Percentiles rank a stretch among this genome's conserved stretches.
Conservation (phyloP, 2,113 vertebrate genomes). For the Saguinus midas region DNA sequence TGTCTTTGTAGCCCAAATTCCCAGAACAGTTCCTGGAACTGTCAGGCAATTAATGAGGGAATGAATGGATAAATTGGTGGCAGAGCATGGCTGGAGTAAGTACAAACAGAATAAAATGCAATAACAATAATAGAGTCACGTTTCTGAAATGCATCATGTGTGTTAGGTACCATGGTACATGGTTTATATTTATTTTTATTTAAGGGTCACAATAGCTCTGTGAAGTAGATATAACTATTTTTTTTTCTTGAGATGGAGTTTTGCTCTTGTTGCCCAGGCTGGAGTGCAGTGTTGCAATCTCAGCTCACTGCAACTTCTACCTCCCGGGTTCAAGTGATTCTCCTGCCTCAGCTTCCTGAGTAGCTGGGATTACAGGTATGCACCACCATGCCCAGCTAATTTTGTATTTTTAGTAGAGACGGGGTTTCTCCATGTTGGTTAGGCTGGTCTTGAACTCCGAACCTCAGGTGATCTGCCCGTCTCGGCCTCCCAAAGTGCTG, state of each 20-base stretch:
- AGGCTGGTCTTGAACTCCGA: too few relatives aligned
- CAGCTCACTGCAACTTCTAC: too few relatives aligned
- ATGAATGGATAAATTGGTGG: background rate
- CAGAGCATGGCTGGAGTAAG: background rate
- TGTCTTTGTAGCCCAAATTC: background rate
- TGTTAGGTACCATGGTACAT: background rate
- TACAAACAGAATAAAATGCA: background rate
- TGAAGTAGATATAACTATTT: background rate
- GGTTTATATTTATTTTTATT: conserved; percentile 18
- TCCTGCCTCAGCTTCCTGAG: too few relatives aligned
- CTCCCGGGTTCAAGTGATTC: too few relatives aligned
- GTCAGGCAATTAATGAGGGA: background rate
- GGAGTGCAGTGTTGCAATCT: too few relatives aligned
- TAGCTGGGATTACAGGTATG: too few relatives aligned
- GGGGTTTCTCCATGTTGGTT: too few relatives aligned
- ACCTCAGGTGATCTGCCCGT: too few relatives aligned
- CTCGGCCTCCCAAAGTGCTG: too few relatives aligned
- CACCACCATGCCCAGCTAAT: too few relatives aligned
- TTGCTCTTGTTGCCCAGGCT: too few relatives aligned
- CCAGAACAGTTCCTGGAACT: background rate
- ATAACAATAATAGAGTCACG: background rate
- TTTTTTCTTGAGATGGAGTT: background rate
- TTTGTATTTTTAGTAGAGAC: too few relatives aligned
- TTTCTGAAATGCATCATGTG: background rate
- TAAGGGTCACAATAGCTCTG: background rate